Conservation (phyloP, 2,113 vertebrate genomes). For the Lipophrys pholis region DNA sequence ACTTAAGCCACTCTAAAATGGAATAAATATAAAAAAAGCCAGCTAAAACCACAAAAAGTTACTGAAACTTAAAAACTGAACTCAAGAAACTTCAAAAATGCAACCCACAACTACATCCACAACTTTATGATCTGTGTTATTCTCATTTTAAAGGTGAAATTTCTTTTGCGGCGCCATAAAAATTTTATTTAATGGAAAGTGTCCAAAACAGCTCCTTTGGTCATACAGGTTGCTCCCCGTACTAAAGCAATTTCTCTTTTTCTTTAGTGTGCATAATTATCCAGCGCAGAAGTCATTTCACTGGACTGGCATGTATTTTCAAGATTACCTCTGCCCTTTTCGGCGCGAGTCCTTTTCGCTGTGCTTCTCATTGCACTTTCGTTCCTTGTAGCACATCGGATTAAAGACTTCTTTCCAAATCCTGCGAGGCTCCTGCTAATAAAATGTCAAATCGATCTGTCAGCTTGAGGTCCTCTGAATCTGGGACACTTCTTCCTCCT, state of each 20-base stretch:
- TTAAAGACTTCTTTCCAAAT: conserved; percentile 62
- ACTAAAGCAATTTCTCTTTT: not conserved
- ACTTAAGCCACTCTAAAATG: too few relatives aligned
- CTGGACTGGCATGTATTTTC: not conserved
- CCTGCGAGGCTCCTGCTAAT: conserved; percentile 51
- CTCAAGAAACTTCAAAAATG: too few relatives aligned
- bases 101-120: too few relatives aligned
- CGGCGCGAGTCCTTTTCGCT: conserved; percentile 25
- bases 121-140: too few relatives aligned
- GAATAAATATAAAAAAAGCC: too few relatives aligned
- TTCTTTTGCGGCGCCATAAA: too few relatives aligned
- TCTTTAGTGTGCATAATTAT: not conserved
- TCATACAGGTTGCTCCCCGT: too few relatives aligned
- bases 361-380: conserved; percentile 35
- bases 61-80: too few relatives aligned
- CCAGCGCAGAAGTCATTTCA: not conserved
- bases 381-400: conserved; percentile 48
- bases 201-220: too few relatives aligned
- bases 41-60: too few relatives aligned
- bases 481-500: conserved; percentile 48
- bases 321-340: conserved; percentile 11
- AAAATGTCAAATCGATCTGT: conserved; percentile 76
- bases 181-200: too few relatives aligned
- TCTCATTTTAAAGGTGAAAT: too few relatives aligned
- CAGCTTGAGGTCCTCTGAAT: conserved; percentile 61